A percentile compares a stretch with the other conserved stretches of the same genome.
These are phyloP conservation scores for Rhodinocichla rosea DNA, from an alignment of 2,113 vertebrate genomes.

Conservation along the genomic window DNA sequence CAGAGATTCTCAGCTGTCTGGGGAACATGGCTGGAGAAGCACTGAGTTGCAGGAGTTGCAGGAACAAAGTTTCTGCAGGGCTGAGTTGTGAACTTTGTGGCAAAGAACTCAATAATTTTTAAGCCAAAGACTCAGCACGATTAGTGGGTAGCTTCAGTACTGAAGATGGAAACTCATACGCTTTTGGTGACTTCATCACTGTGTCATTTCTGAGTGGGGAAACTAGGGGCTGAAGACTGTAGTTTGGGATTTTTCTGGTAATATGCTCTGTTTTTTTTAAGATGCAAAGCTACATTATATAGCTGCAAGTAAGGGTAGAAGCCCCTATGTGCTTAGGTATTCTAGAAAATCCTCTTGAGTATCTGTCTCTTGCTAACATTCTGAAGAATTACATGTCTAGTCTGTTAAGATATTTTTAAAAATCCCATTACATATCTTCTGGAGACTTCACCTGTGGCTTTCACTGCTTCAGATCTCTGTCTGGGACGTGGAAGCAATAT, in stretches of 20 bases:
- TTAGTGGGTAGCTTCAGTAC: background rate
- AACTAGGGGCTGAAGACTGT: background rate
- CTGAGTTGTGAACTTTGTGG: background rate
- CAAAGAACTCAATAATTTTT: background rate
- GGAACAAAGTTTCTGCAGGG: background rate
- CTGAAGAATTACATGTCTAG: background rate
- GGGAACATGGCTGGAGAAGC: background rate
- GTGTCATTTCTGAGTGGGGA: background rate
- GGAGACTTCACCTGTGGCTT: background rate
- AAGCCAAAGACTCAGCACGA: background rate
- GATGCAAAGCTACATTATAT: background rate
- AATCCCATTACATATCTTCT: background rate
- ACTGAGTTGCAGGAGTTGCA: background rate
- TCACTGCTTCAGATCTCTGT: background rate
- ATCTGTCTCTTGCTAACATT: background rate
- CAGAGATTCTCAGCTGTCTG: background rate
- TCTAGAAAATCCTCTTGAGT: background rate
- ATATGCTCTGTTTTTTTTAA: background rate
- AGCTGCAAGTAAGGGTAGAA: background rate
- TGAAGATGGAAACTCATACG: rapidly evolving
- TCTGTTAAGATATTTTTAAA: background rate
- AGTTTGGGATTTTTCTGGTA: background rate
- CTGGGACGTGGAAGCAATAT: background rate
- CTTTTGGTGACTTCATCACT: background rate
- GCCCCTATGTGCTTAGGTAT: background rate